Base-by-base conservation (phyloP, 2,113 vertebrate genomes). In the Propithecus coquereli region DNA sequence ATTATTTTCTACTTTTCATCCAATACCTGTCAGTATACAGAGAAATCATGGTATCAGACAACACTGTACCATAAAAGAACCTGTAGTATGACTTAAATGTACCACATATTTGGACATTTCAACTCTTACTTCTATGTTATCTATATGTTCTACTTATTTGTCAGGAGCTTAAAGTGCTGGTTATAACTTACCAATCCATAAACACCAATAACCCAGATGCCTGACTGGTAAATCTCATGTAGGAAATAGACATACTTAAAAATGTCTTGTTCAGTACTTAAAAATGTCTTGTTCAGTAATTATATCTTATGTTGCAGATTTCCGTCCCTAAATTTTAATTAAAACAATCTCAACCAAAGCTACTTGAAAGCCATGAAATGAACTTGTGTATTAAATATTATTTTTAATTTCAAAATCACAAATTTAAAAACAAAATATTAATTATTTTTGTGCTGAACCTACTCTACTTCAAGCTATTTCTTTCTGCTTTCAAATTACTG, bases 391-490 rank as follows among this genome's bases (percentile, higher is more conserved):
- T 70, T 57, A 96, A 85, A 96, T 95, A 92, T n/a, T 91, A 84
- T 66, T 95, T 91, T 79, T 57, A 23, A 87, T 97, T 96, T 77
- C 63, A 79, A 92, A 97, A 97, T 95, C 82, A 93, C 1, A 43
- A 93, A 57, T 86, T 83, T 68, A 91, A 97, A 95, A 83, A 65
- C 32, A 90, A 98, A 93, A 52, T 63, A 63, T 30, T 61, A 97
- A 96, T 90, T 80, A 43, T 74, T 59, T 97, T 91, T 68, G 20
- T 43, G 87, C 93, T 89, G 34, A 85, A 77, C 17, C 34, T 74
- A 88, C 45, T 96, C 34, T 74, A 88, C 45, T 96, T 97, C 94
- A 82, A 97, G 85, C 76, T 96, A 97, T 97, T 94, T 96, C 89
- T 97, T 97, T 93, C 74, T 97, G 59, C 87, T 96, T 92, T 94